A percentile compares a stretch with the other conserved stretches of the same genome.
Conservation (phyloP, 2,113 vertebrate genomes). For the Myotis davidii region DNA sequence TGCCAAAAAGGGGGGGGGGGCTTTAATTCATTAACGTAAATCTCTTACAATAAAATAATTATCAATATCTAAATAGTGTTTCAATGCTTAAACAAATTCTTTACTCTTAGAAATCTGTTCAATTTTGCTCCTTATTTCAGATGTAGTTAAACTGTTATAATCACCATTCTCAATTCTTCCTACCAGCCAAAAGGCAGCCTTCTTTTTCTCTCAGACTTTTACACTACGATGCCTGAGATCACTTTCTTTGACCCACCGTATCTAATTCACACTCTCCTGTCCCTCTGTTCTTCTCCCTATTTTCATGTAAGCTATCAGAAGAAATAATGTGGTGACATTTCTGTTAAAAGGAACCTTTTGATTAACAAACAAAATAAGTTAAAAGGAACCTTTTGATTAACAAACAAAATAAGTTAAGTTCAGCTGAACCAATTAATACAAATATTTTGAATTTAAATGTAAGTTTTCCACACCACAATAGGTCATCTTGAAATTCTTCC, state of each 20-base stretch:
- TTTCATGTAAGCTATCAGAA: not conserved
- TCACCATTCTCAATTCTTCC: not conserved
- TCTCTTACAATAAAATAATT: slow-evolving; percentile 39
- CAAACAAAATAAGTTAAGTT: slow-evolving; percentile 20
- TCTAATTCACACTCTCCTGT: not conserved
- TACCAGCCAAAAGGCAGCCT: not conserved
- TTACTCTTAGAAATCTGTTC: not conserved
- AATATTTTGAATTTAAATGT: slow-evolving; percentile 30
- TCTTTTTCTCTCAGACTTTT: not conserved
- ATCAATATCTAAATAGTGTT: not conserved
- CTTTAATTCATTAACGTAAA: slow-evolving; percentile 18
- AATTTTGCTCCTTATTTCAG: not conserved
- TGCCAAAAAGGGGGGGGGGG: not conserved
- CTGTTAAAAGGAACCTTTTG: not conserved
- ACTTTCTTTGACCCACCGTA: not conserved
- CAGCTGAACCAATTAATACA: not conserved
- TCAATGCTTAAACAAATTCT: slow-evolving; percentile 5
- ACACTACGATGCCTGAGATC: not conserved
- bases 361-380: not conserved
- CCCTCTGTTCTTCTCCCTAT: not conserved
- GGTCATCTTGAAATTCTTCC: not conserved
- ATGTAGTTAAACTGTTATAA: not conserved
- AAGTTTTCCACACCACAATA: not conserved
- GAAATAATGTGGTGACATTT: not conserved
- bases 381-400: slow-evolving; percentile 1